Percentiles rank a stretch among this genome's conserved stretches.
These are phyloP conservation scores for Erannis defoliaria DNA, from an alignment of 2,888 invertebrate genomes.

Conservation along the genomic window DNA sequence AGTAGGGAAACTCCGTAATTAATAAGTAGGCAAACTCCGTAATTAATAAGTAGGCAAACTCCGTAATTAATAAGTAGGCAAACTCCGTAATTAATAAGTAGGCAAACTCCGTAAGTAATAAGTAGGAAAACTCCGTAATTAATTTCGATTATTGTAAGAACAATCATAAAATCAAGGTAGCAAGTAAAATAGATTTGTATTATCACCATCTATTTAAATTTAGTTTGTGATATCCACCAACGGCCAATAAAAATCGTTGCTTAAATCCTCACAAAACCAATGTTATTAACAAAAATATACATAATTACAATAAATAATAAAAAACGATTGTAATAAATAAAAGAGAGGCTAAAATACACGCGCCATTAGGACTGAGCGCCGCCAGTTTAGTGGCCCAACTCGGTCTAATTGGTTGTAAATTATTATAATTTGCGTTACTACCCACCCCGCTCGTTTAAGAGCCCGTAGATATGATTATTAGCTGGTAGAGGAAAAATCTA, in stretches of 20 bases:
- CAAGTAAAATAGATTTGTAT: neutral
- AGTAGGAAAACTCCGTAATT: too few relatives aligned
- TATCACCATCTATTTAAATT: neutral
- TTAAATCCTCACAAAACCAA: constrained; percentile 41
- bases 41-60: too few relatives aligned
- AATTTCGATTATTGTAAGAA: too few relatives aligned
- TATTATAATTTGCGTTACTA: constrained; percentile 72
- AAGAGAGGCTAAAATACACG: constrained; percentile 60
- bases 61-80: too few relatives aligned
- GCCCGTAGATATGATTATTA: constrained; percentile 62
- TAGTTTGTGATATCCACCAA: constrained; percentile 6
- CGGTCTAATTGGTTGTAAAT: constrained; percentile 75
- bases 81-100: too few relatives aligned
- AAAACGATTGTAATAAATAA: constrained; percentile 65
- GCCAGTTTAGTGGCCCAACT: constrained; percentile 59
- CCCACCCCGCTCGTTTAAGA: constrained; percentile 60
- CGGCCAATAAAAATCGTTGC: constrained; percentile 34
- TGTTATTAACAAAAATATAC: constrained; percentile 48
- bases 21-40: too few relatives aligned
- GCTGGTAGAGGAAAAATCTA: constrained; percentile 54
- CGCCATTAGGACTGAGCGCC: constrained; percentile 62
- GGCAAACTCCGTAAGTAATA: too few relatives aligned
- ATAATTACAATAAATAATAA: constrained; percentile 54
- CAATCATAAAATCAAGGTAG: constrained; percentile 1
- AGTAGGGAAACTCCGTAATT: too few relatives aligned